Evolutionary conservation across 2,113 vertebrate genomes (phyloP).

Genomic region (Phoenicopterus ruber): DNA sequence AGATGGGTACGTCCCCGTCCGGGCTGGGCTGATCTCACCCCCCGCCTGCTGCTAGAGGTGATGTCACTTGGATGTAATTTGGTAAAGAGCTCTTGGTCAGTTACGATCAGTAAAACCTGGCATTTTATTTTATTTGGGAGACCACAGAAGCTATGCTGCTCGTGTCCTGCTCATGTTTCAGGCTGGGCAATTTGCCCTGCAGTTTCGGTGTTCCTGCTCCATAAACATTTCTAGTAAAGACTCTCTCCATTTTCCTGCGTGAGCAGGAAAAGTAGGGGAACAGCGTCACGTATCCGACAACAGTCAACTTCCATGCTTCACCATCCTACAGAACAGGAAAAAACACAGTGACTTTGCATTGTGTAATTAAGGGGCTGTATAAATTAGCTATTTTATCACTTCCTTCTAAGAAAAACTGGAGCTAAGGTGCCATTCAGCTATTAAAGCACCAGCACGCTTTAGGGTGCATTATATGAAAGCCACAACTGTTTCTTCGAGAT

Average conservation of each 20-base stretch:
- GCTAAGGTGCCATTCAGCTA: neutral
- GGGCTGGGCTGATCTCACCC: neutral
- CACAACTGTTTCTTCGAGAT: neutral
- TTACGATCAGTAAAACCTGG: neutral
- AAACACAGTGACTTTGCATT: conserved; percentile 68
- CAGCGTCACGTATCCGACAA: neutral
- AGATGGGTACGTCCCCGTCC: neutral
- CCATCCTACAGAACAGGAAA: conserved; percentile 65
- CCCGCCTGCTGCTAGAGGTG: neutral
- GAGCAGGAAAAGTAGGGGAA: conserved; percentile 52
- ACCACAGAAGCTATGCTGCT: neutral
- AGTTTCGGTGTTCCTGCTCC: neutral
- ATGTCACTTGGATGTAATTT: neutral
- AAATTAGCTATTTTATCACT: conserved; percentile 57
- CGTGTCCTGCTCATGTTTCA: neutral
- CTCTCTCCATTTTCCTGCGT: neutral
- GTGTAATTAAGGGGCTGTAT: conserved; percentile 40
- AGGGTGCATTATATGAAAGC: neutral
- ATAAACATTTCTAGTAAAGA: conserved; percentile 28
- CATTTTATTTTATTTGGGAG: neutral
- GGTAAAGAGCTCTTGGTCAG: neutral
- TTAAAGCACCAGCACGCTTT: conserved; percentile 2
- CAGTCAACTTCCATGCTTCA: conserved; percentile 25
- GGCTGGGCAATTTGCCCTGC: neutral
- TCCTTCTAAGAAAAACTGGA: conserved; percentile 48